Base-by-base conservation (phyloP, 2,113 vertebrate genomes). In the Coturnix japonica region DNA sequence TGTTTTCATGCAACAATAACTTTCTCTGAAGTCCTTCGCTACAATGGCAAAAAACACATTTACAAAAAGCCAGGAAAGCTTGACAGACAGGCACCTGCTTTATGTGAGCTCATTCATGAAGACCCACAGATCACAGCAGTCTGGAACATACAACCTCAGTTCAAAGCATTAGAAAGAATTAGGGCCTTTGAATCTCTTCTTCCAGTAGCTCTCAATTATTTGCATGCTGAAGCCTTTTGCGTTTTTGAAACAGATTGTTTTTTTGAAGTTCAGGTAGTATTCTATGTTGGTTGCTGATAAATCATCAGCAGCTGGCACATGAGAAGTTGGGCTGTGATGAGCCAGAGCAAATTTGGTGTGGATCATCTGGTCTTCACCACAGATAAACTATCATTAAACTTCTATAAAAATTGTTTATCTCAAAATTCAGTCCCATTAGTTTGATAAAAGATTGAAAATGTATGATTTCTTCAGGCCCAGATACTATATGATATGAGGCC, bases 401-500 rank as follows among this genome's bases (percentile, higher is more conserved):
- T 94, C 26, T 69, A 0, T 91, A 31, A 33, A 95, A 87, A 90
- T 90, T 91, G 78, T 44, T 28, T 89, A 72, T 92, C 90, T 59
- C 79, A 93, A 89, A 89, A 86, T 84, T 89, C 90, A 96, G 73
- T 95, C 66, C 39, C 90, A 73, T 94, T 96, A 89, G 64, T 93
- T 96, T 95, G 97, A 96, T 90, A 95, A 95, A 96, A 95, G 85
- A 84, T 76, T 93, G 78, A 92, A 95, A 97, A 97, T 87, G 93
- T 92, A 70, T 74, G 53, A 95, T 96, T 96, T 96, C 84, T 96
- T 73, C 8, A 57, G 95, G 33, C 25, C 95, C 81, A 67, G 76
- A 94, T 96, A 91, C 90, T 79, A 92, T 51, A 83, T 59, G 94
- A 30, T 39, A 90, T 61, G 84, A 72, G 79, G 80, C 53, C 93